A percentile compares a stretch with the other conserved stretches of the same genome.
These are phyloP conservation scores for Agrochola lychnidis DNA, from an alignment of 2,888 invertebrate species.

Conservation along the genomic window DNA sequence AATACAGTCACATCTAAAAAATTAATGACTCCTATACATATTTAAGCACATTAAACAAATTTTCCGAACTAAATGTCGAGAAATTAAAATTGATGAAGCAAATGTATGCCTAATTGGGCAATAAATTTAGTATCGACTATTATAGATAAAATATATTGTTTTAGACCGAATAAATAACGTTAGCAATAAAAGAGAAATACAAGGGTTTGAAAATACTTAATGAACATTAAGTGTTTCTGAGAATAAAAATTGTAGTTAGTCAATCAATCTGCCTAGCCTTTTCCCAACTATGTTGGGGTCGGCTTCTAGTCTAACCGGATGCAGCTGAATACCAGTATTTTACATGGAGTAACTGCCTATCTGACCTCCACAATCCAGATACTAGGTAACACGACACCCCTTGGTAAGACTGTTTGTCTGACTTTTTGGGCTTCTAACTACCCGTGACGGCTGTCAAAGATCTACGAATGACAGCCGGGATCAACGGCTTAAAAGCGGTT, in stretches of 20 bases:
- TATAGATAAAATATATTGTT: conserved; percentile 35
- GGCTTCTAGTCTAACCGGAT: background rate
- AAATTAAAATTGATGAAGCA: conserved; percentile 52
- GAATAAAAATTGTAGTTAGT: conserved; percentile 2
- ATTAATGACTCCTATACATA: conserved; percentile 28
- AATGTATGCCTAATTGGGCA: conserved; percentile 39
- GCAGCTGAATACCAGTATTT: background rate
- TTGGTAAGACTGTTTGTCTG: background rate
- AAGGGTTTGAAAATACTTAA: conserved; percentile 19
- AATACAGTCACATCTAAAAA: background rate
- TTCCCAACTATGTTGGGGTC: background rate
- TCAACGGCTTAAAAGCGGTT: too few relatives aligned
- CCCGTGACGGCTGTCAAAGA: background rate
- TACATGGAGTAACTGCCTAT: background rate
- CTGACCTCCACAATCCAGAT: background rate
- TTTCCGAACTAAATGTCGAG: conserved; percentile 24
- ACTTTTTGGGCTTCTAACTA: background rate
- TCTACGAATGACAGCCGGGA: background rate
- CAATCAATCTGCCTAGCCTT: background rate
- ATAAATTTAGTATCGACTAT: conserved; percentile 53
- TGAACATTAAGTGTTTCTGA: conserved; percentile 4
- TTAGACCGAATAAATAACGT: conserved; percentile 3
- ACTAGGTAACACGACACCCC: background rate
- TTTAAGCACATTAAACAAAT: conserved; percentile 12
- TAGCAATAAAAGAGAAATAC: conserved; percentile 39